A percentile compares a stretch with the other conserved stretches of the same genome.
These are phyloP conservation scores for Aproaerema taeniolella DNA, from an alignment of 2,888 invertebrate genomes.

Conservation along the genomic window DNA sequence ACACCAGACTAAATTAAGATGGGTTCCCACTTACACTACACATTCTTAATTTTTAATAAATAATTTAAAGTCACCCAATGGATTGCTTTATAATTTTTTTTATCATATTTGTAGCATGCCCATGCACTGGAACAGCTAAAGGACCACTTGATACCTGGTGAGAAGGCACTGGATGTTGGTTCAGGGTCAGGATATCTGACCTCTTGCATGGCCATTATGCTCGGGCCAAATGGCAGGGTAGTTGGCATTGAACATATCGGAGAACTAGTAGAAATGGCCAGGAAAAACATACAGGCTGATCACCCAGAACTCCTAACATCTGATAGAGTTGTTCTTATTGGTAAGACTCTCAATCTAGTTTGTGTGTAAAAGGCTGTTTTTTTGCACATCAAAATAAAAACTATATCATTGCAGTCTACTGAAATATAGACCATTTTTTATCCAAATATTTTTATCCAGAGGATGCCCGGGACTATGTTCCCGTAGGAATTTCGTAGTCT, in stretches of 20 bases:
- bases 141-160: constrained; percentile 85
- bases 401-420: no score
- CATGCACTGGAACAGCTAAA: constrained; percentile 91
- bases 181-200: constrained; percentile 96
- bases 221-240: constrained; percentile 81
- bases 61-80: no score
- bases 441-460: no score
- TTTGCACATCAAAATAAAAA: no score
- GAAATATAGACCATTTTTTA: no score
- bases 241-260: constrained; percentile 95
- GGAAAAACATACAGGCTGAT: constrained; percentile 85
- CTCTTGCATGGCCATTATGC: constrained; percentile 92
- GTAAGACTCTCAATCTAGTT: constrained; percentile 73
- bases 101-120: constrained; percentile 88
- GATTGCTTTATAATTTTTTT: no score
- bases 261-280: constrained; percentile 86
- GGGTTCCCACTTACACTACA: no score
- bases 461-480: no score
- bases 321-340: constrained; percentile 82
- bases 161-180: constrained; percentile 92
- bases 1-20: no score
- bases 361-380: no score
- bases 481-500: no score
- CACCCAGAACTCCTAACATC: constrained; percentile 82
- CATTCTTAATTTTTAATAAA: no score